Percentiles rank a stretch among this genome's conserved stretches.
phyloP scores from a whole-genome alignment of 2,888 invertebrate species.

The Chromoteleia sp. region DNA sequence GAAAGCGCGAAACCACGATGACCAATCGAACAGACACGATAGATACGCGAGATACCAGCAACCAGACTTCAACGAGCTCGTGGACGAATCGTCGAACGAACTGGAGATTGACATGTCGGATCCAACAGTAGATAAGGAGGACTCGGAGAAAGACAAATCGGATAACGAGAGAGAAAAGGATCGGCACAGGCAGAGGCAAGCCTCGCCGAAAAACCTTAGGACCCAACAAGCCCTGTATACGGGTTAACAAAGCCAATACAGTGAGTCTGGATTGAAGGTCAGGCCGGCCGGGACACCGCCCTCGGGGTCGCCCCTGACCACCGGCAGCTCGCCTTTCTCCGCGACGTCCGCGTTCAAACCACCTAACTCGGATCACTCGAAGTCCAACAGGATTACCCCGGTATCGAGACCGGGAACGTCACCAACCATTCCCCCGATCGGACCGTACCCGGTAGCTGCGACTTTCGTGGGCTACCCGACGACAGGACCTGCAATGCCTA shows the following conservation, averaged over 20 bases:
- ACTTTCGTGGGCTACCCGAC: conserved; percentile 91
- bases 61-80: conserved; percentile 90
- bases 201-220: conserved; percentile 75
- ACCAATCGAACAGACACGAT: conserved; percentile 77
- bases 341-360: conserved; percentile 93
- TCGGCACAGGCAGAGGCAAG: conserved; percentile 77
- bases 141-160: conserved; percentile 86
- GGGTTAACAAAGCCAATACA: conserved; percentile 85
- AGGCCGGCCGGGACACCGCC: conserved; percentile 85
- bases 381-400: conserved; percentile 84
- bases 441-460: conserved; percentile 89
- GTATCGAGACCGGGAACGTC: conserved; percentile 72
- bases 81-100: conserved; percentile 92
- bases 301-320: conserved; percentile 82
- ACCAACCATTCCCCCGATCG: conserved; percentile 84
- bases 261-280: conserved; percentile 85
- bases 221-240: conserved; percentile 82
- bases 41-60: conserved; percentile 89
- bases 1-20: conserved; percentile 78
- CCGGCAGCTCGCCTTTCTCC: conserved; percentile 86
- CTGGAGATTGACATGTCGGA: conserved; percentile 92
- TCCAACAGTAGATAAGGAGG: conserved; percentile 88
- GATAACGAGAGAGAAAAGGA: conserved; percentile 86
- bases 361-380: conserved; percentile 88
- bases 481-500: conserved; percentile 81